These are phyloP conservation scores for Scrobipalpa costella DNA, from an alignment of 2,888 invertebrate species.

Conservation along the genomic window DNA sequence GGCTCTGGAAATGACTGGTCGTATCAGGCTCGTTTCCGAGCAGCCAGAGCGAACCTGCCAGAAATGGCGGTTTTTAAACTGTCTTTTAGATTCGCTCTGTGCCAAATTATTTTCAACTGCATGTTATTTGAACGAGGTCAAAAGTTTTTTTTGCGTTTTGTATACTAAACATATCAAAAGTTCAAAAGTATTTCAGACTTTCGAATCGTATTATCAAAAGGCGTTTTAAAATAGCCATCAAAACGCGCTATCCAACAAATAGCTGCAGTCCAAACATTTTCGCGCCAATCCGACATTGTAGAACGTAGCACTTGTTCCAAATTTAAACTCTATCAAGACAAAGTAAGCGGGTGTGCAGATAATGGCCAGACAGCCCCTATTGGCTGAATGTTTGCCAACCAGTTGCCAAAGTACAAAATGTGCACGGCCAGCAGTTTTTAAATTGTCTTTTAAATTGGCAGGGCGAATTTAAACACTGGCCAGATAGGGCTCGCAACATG, in stretches of 20 bases:
- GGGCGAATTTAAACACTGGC: slow-evolving; percentile 10
- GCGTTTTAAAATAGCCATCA: no score
- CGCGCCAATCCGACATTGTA: not conserved
- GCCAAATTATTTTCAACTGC: not conserved
- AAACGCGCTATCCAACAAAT: no score
- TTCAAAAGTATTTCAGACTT: no score
- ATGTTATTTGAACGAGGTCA: no score
- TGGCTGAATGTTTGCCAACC: not conserved
- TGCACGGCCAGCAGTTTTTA: slow-evolving; percentile 8
- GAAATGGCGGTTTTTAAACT: not conserved
- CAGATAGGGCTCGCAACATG: not conserved
- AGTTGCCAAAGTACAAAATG: slow-evolving; percentile 8
- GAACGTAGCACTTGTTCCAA: slow-evolving; percentile 16
- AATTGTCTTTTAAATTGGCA: slow-evolving; percentile 21
- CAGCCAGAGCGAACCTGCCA: not conserved
- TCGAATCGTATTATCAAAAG: no score
- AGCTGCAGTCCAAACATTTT: not conserved
- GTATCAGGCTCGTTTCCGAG: not conserved
- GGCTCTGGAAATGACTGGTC: not conserved
- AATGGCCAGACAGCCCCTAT: slow-evolving; percentile 8
- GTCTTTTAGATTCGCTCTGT: not conserved
- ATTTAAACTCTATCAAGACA: slow-evolving; percentile 16
- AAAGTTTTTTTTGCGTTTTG: no score
- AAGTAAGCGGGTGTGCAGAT: slow-evolving; percentile 11
- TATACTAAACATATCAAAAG: no score